Evolutionary conservation across 2,888 invertebrate genomes (phyloP), one percentile per base, ranked within the genome.

Genomic region (Trileptium ribeirensis): DNA sequence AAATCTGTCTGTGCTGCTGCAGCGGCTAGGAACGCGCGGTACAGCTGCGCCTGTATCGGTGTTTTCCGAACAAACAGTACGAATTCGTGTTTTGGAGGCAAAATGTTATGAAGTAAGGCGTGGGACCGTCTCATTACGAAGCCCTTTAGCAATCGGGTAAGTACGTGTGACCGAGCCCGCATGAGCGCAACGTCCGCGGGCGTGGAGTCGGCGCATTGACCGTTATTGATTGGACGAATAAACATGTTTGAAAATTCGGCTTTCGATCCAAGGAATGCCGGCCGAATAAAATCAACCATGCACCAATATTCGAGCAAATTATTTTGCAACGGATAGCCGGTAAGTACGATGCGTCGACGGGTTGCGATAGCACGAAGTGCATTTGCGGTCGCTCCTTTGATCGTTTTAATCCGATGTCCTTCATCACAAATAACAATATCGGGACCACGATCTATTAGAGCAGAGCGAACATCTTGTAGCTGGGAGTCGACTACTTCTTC

Each of bases 231-330:
- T 0, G 99, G 99, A 24, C 97, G 91, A 88, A 98, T 98, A 89
- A 99, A 99, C 96, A 97, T 97, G 89, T 97, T 97, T 87, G 94
- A 94, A 89, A 99, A 99, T 89, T 98, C 97, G 0, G 95, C 95
- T 89, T 96, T 95, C 34, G 95, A 95, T 82, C 98, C 99, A 67
- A 99, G 92, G 89, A 96, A 98, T 90, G 96, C 97, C 0, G 99
- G 99, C 34, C 98, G 92, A 0, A 98, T 97, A 90, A 98, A 99
- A 89, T 99, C 97, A 88, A 91, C 86, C 90, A 87, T 88, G 80
- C 87, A 88, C 81, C 84, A 88, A 79, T 88, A 89, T 78, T 90
- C 96, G 81, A 96, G 90, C 31, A 99, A 91, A 89, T 99, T 99
- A 89, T 99, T 99, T 90, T 99, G 99, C 19, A 99, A 91, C 0